Base-by-base conservation (phyloP, 2,113 vertebrate genomes). In the Mus pahari region DNA sequence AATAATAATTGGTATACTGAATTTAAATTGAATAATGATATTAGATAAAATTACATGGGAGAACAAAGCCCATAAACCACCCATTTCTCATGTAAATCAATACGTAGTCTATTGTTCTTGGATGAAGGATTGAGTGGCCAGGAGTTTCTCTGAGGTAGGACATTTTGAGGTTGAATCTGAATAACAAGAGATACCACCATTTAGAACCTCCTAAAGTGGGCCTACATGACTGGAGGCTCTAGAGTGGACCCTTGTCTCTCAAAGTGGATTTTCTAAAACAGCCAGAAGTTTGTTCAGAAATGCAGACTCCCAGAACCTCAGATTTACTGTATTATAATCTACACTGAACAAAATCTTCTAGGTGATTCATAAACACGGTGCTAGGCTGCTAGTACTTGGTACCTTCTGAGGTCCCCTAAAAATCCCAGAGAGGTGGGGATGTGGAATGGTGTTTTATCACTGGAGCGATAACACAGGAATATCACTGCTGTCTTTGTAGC, bases 401-500 rank as follows among this genome's bases (percentile, higher is more conserved):
- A 0, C 7, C 88, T 86, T 66, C 70, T 89, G 71, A 10, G 55
- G 42, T 82, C 53, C 36, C 17, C 7, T 45, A 16, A 82, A 66
- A 79, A 95, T 45, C 64, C 53, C 33, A 36, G 48, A 8, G 50
- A 81, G 42, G 24, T 71, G 26, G 45, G 26, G 88, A 8, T 8
- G 39, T 73, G 42, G 16, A 84, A 66, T 60, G 53, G 13, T 58
- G 24, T 9, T 55, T 26, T 77, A 50, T 82, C 26, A 31, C 3
- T 31, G 58, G 42, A 89, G 88, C 75, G 62, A 60, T 55, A 17
- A 48, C 31, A 8, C 8, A 45, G 77, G 5, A 42, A 66, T 12
- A 33, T 78, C 42, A n/a, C 28, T 86, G 83, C 83, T 74, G 36
- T n/a, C 73, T 93, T 42, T 94, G 55, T 88, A 81, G 68, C 28